Evolutionary conservation across 2,888 invertebrate genomes (phyloP), one percentile per base, ranked within the genome.

Genomic region (Sesamia inferens): DNA sequence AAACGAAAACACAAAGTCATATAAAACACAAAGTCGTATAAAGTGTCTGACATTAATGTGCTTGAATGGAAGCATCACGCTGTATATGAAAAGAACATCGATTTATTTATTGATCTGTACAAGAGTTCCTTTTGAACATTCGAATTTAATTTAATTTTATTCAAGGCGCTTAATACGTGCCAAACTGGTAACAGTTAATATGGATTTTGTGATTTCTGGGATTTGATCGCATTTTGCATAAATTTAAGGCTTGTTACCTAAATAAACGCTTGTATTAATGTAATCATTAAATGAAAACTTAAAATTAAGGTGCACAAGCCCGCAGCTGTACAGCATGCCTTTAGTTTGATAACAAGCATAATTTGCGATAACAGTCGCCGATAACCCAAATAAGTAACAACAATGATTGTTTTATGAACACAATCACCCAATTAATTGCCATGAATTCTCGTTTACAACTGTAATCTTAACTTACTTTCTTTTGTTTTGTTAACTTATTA

Each of bases 331-430:
- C 14, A 42, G 51, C 62, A 54, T 62, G 78, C 71, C 51, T 77
- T 59, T 63, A 39, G 22, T 44, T 54, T 64, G 76, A 74, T 85
- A 84, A 64, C 73, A 19, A 78, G 47, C 42, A 22, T 51, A 47
- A 3, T 68, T 69, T 16, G 55, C 74, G 84, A 85, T 85, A 82
- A 82, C 72, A 2, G 58, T 44, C 2, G 55, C 54, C 59, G 86
- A 85, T 85, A 85, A 85, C 85, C 85, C 63, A 82, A 76, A 82
- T 85, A 83, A 59, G 59, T 11, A 51, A 75, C 63, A 39, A 55
- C 68, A 51, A 75, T 71, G 66, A 78, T 81, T 81, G 68, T 74
- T 57, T 68, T 64, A 54, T 22, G 59, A 66, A 63, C 68, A 78
- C 67, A 69, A 69, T 67, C 75, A 62, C 54, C 75, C 58, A 71